Evolutionary conservation across 37 sponge, comb jelly and placozoan genomes (phyloP).

Genomic region (Halisarca cf. caerulea): DNA sequence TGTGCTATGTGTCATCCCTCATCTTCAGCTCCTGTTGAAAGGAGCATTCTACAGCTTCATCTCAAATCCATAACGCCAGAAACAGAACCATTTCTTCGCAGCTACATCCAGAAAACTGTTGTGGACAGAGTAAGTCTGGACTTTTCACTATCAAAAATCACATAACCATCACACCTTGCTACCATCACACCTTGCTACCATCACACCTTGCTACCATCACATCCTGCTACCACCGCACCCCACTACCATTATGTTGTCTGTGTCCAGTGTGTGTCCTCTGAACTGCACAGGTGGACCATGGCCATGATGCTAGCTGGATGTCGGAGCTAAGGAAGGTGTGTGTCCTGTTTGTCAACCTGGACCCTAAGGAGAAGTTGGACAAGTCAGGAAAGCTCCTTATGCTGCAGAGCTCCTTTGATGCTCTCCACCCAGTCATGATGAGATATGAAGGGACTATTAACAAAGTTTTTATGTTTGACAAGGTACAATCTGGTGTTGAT

Average conservation of each 20-base stretch:
- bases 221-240: no score
- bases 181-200: no score
- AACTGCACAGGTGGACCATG: conserved; percentile 68
- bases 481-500: conserved; percentile 34
- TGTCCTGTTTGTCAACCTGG: conserved; percentile 87
- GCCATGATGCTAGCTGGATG: conserved; percentile 78
- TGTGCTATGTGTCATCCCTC: no score
- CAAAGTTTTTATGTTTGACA: conserved; percentile 97
- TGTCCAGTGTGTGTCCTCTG: no score
- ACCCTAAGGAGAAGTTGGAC: conserved; percentile 34
- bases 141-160: no score
- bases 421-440: conserved; percentile 41
- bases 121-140: conserved; percentile 46
- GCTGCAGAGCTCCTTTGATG: conserved; percentile 65
- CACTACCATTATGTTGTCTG: no score
- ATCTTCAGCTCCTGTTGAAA: no score
- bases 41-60: conserved; percentile 14
- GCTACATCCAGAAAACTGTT: conserved; percentile 49
- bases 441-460: conserved; percentile 77
- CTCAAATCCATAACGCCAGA: conserved; percentile 19
- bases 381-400: conserved; percentile 36
- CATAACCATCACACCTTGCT: no score
- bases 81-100: conserved; percentile 15
- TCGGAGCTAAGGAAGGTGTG: conserved; percentile 88
- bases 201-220: no score